phyloP scores from a whole-genome alignment of 1,140 invertebrate species.

The Cydia splendana region DNA sequence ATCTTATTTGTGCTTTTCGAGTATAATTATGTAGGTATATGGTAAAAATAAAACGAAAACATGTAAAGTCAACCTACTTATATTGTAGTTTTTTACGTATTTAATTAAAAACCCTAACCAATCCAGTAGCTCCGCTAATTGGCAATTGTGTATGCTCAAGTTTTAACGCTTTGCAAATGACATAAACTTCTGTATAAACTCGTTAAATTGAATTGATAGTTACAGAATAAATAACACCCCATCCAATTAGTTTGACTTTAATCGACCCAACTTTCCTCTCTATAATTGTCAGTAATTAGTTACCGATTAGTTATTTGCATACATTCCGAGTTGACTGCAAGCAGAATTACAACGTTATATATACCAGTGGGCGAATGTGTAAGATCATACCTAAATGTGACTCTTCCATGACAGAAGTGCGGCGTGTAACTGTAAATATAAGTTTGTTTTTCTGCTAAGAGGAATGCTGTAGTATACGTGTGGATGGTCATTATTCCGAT shows the following conservation, averaged over 20 bases:
- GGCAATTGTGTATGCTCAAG: not conserved
- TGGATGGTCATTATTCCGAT: conserved; percentile 16
- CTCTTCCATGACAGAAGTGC: not conserved
- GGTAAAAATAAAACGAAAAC: too few relatives aligned
- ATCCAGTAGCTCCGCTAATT: not conserved
- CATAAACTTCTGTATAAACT: not conserved
- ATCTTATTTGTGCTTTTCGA: too few relatives aligned
- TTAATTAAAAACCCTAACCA: not conserved
- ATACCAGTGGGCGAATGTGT: not conserved
- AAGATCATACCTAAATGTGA: not conserved
- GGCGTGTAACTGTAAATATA: not conserved
- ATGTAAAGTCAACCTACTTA: too few relatives aligned
- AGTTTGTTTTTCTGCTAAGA: conserved; percentile 2
- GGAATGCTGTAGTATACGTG: not conserved
- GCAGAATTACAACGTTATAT: not conserved
- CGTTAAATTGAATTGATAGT: conserved; percentile 8
- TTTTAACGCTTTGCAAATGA: conserved; percentile 1
- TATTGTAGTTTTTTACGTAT: not conserved
- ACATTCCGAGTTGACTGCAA: not conserved
- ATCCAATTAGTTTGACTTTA: conserved; percentile 14
- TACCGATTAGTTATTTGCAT: conserved; percentile 17
- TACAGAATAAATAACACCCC: conserved; percentile 11
- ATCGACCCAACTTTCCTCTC: conserved; percentile 10
- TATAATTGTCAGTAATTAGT: conserved; percentile 13
- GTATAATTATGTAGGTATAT: too few relatives aligned